Conservation (phyloP, 2,797 vertebrate species). For the Amphiprion clarkii region DNA sequence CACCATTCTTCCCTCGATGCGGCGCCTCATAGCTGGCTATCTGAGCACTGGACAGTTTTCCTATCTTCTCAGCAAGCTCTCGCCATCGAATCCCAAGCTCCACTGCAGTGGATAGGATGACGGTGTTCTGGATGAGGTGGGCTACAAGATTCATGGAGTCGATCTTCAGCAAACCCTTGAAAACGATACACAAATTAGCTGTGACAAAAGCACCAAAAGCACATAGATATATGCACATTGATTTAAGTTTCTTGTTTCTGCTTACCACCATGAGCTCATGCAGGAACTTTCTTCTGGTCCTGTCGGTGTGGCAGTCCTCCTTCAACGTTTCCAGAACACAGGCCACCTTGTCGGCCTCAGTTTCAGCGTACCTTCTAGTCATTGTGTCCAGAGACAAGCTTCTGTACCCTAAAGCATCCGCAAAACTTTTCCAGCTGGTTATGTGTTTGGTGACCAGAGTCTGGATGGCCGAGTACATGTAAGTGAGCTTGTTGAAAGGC, state of each 20-base stretch:
- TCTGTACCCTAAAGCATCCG: slow-evolving; percentile 90
- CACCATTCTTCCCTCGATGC: slow-evolving; percentile 88
- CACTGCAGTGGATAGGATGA: slow-evolving; percentile 94
- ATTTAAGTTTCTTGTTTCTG: background rate
- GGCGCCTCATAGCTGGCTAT: slow-evolving; percentile 92
- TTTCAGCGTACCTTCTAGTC: slow-evolving; percentile 81
- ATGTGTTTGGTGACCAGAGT: slow-evolving; percentile 92
- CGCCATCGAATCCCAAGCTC: slow-evolving; percentile 93
- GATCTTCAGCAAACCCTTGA: slow-evolving; percentile 94
- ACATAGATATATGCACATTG: background rate
- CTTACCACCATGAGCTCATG: slow-evolving; percentile 94
- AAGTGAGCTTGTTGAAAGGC: slow-evolving; percentile 96
- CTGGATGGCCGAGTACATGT: slow-evolving; percentile 95
- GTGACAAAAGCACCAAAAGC: background rate
- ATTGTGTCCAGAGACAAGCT: slow-evolving; percentile 86
- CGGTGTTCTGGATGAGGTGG: slow-evolving; percentile 91
- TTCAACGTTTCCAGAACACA: slow-evolving; percentile 94
- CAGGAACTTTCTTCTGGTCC: slow-evolving; percentile 90
- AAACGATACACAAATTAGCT: slow-evolving; percentile 16
- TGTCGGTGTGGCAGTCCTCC: slow-evolving; percentile 94
- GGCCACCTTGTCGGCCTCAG: slow-evolving; percentile 91
- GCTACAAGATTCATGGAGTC: slow-evolving; percentile 90
- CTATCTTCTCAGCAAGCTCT: slow-evolving; percentile 92
- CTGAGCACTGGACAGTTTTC: slow-evolving; percentile 90
- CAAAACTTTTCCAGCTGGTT: slow-evolving; percentile 90